These are phyloP conservation scores for Avahi laniger DNA, from an alignment of 2,797 vertebrate genomes.

Conservation along the genomic window DNA sequence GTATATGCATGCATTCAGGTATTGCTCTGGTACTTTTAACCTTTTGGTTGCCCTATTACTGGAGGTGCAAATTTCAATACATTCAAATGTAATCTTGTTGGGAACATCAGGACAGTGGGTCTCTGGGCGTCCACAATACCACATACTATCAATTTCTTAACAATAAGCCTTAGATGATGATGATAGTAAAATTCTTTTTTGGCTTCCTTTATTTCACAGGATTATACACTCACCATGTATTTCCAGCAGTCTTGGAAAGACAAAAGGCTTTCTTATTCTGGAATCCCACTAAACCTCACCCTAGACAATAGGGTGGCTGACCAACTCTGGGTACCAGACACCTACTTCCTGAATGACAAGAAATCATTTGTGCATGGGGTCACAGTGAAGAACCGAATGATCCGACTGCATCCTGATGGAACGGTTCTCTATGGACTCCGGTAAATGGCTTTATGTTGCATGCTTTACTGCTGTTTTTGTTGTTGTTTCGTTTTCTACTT, in stretches of 20 bases:
- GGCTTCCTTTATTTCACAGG: constrained; percentile 83
- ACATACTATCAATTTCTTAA: background rate
- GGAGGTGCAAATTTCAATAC: background rate
- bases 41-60: background rate
- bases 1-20: background rate
- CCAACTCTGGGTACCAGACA: constrained; percentile 96
- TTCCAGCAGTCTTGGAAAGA: constrained; percentile 96
- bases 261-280: constrained; percentile 94
- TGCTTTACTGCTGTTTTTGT: background rate
- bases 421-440: constrained; percentile 95
- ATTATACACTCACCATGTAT: constrained; percentile 96
- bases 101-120: background rate
- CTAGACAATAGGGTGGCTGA: constrained; percentile 96
- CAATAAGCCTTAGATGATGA: background rate
- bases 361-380: constrained; percentile 97
- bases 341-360: constrained; percentile 97
- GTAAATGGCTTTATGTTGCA: constrained; percentile 81
- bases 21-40: background rate
- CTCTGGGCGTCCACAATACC: background rate
- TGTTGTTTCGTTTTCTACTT: background rate
- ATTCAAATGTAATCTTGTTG: background rate
- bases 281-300: constrained; percentile 94
- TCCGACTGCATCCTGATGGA: constrained; percentile 95
- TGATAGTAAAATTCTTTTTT: constrained; percentile 3
- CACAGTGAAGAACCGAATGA: constrained; percentile 97